phyloP scores from a whole-genome alignment of 2,113 vertebrate genomes.

The Sigmodon hispidus region DNA sequence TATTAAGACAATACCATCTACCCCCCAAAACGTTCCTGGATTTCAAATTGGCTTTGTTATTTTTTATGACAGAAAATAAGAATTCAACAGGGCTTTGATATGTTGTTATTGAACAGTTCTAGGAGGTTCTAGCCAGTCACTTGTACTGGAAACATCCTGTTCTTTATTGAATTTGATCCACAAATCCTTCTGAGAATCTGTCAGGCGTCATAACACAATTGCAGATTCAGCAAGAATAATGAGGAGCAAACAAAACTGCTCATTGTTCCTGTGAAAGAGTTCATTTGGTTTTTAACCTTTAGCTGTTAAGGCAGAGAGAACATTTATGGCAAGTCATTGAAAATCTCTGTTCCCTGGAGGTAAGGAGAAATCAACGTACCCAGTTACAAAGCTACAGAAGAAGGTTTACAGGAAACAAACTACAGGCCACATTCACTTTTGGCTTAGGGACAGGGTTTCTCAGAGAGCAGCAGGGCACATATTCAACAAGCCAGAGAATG shows the following conservation, averaged over 20 bases:
- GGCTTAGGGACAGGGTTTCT: slow-evolving; percentile 40
- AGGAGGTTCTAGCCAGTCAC: background rate
- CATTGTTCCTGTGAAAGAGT: background rate
- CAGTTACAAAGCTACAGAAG: background rate
- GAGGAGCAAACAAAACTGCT: background rate
- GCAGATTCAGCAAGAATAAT: background rate
- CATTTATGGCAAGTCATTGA: background rate
- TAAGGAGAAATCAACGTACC: background rate
- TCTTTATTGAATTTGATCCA: slow-evolving; percentile 30
- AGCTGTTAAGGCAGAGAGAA: background rate
- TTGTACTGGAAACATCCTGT: slow-evolving; percentile 26
- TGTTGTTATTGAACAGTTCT: background rate
- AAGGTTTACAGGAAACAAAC: background rate
- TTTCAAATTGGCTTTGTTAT: slow-evolving; percentile 44
- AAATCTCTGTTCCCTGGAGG: background rate
- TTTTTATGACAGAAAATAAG: slow-evolving; percentile 54
- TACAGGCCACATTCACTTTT: slow-evolving; percentile 47
- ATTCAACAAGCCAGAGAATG: slow-evolving; percentile 16
- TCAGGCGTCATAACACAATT: background rate
- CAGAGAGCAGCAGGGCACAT: slow-evolving; percentile 28
- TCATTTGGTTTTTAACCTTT: background rate
- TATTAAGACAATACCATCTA: slow-evolving; percentile 58
- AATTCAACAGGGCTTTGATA: slow-evolving; percentile 34
- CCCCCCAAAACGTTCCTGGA: background rate
- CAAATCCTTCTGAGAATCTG: slow-evolving; percentile 12